These are phyloP conservation scores for Saturnia japonica DNA, from an alignment of 2,888 invertebrate species.

Conservation along the genomic window DNA sequence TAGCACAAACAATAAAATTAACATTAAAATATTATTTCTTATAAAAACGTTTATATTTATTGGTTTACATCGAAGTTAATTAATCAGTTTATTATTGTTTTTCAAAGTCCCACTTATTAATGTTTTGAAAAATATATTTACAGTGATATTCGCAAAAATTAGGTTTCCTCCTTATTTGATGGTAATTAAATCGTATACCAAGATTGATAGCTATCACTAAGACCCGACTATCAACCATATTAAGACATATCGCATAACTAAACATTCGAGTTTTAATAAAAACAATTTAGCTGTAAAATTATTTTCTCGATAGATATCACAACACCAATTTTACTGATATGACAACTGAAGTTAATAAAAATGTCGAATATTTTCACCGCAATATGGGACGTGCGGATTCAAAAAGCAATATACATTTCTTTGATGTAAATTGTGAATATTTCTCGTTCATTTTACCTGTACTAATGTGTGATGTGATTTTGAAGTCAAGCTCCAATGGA, in stretches of 20 bases:
- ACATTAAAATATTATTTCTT: not conserved
- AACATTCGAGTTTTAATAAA: too few species aligned
- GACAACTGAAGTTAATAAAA: not conserved
- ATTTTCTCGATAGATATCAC: not conserved
- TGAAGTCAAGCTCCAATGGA: not conserved
- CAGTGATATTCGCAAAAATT: too few species aligned
- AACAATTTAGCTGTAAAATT: not conserved
- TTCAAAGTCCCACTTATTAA: not conserved
- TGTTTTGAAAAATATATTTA: not conserved
- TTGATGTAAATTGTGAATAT: not conserved
- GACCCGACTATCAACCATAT: too few species aligned
- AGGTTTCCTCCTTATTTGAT: too few species aligned
- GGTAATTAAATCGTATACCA: too few species aligned
- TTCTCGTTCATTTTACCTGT: not conserved
- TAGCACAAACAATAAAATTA: not conserved
- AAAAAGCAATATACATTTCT: not conserved
- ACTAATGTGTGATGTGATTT: not conserved
- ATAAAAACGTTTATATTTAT: not conserved
- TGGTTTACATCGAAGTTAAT: not conserved
- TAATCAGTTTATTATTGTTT: too few species aligned
- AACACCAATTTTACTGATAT: not conserved
- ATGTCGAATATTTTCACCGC: not conserved
- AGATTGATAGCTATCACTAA: too few species aligned
- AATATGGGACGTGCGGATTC: not conserved
- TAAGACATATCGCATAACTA: too few species aligned